Percentiles rank a stretch among this genome's conserved stretches.
Conservation (phyloP, 2,113 vertebrate genomes). For the Myrmecophaga tridactyla region DNA sequence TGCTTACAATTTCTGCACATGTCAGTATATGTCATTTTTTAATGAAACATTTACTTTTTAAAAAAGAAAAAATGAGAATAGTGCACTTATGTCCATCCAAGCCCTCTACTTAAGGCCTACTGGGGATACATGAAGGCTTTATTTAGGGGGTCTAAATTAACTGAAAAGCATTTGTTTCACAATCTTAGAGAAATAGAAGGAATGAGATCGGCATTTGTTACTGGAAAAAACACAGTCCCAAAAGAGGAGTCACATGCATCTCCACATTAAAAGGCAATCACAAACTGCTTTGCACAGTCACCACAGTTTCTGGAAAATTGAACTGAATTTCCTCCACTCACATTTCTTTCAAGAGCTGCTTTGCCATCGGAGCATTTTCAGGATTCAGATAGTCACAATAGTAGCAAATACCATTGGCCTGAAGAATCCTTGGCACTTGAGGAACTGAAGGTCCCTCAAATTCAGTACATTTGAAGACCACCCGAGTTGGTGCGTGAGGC, state of each 20-base stretch:
- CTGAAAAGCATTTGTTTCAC: background rate
- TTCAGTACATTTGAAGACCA: background rate
- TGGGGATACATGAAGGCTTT: background rate
- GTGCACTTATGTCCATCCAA: background rate
- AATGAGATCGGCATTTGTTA: background rate
- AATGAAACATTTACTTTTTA: background rate
- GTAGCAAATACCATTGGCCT: background rate
- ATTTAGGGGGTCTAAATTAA: background rate
- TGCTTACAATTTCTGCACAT: background rate
- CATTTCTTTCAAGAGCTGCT: background rate
- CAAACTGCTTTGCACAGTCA: background rate
- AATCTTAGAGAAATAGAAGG: background rate
- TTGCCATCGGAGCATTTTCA: background rate
- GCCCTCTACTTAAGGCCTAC: background rate
- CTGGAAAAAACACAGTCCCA: background rate
- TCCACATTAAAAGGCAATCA: background rate
- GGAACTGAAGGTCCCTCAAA: background rate
- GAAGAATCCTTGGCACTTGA: background rate
- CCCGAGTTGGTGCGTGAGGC: fast-evolving
- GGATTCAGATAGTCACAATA: background rate
- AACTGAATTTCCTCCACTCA: background rate
- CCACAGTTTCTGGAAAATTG: background rate
- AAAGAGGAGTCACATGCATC: background rate
- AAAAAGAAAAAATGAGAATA: background rate
- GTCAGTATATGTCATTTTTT: background rate